Base-by-base conservation (phyloP, 2,888 invertebrate genomes). In the Drosophila siamana region DNA sequence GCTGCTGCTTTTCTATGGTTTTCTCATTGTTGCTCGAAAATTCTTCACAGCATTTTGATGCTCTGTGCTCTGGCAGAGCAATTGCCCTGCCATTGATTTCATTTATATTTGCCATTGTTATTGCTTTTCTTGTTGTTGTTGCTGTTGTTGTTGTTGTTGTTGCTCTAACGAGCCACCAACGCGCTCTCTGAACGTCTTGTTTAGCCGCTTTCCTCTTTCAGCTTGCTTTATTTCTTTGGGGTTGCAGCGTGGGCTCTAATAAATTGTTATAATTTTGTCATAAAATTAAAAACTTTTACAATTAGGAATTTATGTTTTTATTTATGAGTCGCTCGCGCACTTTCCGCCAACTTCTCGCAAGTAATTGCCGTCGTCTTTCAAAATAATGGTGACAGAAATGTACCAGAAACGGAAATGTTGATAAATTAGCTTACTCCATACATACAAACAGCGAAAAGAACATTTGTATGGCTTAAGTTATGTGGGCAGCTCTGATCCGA, bases 261-360 rank as follows among this genome's bases (percentile, higher is more conserved):
- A 83, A 74, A 82, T 85, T 80, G 80, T 68, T 64, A 74, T 66
- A 72, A 70, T 80, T 83, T 74, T 78, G 80, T 80, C 86, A 83
- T 72, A 80, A 83, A 79, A 82, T 73, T 78, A 69, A 77, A 86
- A 83, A 86, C 73, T 83, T 86, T 86, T 74, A 68, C 83, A 83
- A 83, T 83, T 83, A 83, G 52, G 67, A 78, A 51, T 69, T 61
- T 59, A 51, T 60, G 52, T 62, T 80, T 69, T 80, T 86, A 83
- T 83, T 86, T 86, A 83, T 67, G 75, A 62, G 62, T 62, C 56
- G 44, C 52, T 38, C 52, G 40, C 36, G 48, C 41, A 15, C 51
- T 63, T 51, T 51, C 15, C 36, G 50, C 55, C 69, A 73, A 63
- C 69, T 64, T 67, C 40, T 67, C 40, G 40, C 36, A 48, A 66